Evolutionary conservation across 2,888 invertebrate genomes (phyloP).

Genomic region (Disparrhopalites patrizii): DNA sequence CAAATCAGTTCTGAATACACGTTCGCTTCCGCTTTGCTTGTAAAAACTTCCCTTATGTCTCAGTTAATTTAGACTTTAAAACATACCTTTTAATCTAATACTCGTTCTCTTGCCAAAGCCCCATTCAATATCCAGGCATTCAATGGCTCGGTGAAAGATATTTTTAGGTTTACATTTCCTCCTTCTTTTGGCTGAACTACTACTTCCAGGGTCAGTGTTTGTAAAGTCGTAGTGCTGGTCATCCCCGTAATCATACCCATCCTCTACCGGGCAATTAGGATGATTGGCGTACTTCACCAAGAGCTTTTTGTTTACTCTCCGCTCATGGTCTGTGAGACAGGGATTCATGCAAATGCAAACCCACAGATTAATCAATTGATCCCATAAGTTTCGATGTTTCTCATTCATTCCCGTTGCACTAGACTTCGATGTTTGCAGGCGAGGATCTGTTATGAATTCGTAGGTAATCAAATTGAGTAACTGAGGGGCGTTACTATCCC

Average conservation of each 20-base stretch:
- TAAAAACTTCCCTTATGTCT: too few relatives aligned
- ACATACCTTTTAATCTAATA: conserved; percentile 21
- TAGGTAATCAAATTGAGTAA: conserved; percentile 82
- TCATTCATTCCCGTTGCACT: conserved; percentile 82
- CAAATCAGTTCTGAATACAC: background rate
- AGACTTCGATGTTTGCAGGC: conserved; percentile 72
- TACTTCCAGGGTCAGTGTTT: background rate
- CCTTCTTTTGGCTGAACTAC: conserved; percentile 11
- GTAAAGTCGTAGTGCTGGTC: conserved; percentile 13
- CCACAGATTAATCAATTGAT: conserved; percentile 63
- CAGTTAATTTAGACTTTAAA: too few relatives aligned
- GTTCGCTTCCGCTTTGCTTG: too few relatives aligned
- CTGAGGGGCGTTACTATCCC: conserved; percentile 79
- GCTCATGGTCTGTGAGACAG: conserved; percentile 20
- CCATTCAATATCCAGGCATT: conserved; percentile 24
- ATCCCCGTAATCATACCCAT: conserved; percentile 11
- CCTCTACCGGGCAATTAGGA: conserved; percentile 23
- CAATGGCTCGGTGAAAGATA: conserved; percentile 20
- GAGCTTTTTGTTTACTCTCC: conserved; percentile 11
- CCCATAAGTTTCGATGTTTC: conserved; percentile 80
- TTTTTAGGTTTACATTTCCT: conserved; percentile 20
- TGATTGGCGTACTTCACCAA: conserved; percentile 23
- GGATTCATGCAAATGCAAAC: conserved; percentile 31
- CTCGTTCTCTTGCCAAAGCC: conserved; percentile 16
- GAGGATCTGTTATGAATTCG: conserved; percentile 78